Base-by-base conservation (phyloP, 2,797 vertebrate genomes). In the Megaceryle alcyon region DNA sequence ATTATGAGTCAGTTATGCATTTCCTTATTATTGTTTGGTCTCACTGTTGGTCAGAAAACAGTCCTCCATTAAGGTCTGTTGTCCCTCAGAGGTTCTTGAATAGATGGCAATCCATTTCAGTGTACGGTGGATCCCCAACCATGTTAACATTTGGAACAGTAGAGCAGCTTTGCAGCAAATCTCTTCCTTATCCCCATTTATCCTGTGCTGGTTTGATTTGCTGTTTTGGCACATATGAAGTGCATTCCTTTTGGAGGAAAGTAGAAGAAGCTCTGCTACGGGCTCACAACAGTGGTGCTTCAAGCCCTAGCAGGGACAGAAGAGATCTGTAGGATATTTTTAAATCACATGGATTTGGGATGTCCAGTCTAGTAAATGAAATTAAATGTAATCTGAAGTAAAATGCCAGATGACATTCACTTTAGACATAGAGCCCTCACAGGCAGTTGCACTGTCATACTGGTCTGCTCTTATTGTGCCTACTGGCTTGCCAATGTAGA, bases 21-120 rank as follows among this genome's bases (percentile, higher is more conserved):
- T 95, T 93, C 91, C 73, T 92, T 94, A 89, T 82, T 92, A 65
- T 88, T 91, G 39, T 77, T 84, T 90, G 41, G 59, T 88, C 83
- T 88, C 70, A 25, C 1, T 51, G 59, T 23, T 63, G 16, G 12
- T 93, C 83, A 87, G 63, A 82, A 82, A 53, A 41, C 37, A 46
- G 33, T n/a, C 29, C 41, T 1, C 1, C 59, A n/a, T 79, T 82
- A 23, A 80, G 60, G 7, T n/a, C 69, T 72, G 20, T 59, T 88
- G 70, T 61, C 54, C 35, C 73, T 78, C 86, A 49, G 15, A 15
- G 46, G 41, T 15, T 49, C 49, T 66, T 56, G 46, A 43, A 65
- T 5, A 75, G 53, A 7, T 49, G 49, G 43, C 54, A 61, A 3
- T n/a, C 23, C 37, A 6, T 78, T 61, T 59, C 77, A 56, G 33